phyloP scores from a whole-genome alignment of 2,113 vertebrate species.

The Pongo abelii region DNA sequence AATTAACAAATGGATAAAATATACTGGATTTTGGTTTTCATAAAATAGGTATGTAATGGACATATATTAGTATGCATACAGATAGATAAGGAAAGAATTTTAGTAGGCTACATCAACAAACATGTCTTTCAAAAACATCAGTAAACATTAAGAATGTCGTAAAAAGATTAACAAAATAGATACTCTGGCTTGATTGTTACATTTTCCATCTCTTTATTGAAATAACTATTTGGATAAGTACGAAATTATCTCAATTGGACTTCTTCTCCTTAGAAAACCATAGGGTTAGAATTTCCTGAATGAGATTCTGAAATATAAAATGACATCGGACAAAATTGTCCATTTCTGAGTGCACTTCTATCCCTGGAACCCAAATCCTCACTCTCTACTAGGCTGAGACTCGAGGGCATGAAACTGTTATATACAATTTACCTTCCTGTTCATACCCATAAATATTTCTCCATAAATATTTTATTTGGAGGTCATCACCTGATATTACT shows the following conservation, averaged over 20 bases:
- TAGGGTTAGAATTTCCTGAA: neutral
- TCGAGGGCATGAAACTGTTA: neutral
- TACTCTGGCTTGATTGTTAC: neutral
- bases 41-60: neutral
- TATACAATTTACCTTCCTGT: neutral
- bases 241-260: neutral
- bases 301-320: constrained; percentile 2
- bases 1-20: neutral
- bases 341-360: neutral
- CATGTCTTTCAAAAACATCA: neutral
- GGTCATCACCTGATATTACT: neutral
- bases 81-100: neutral
- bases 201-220: neutral
- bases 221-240: neutral
- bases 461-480: neutral
- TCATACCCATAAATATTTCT: neutral
- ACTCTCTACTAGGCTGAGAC: neutral
- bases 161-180: neutral
- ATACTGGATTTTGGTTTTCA: neutral
- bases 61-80: neutral
- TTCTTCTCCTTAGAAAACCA: neutral
- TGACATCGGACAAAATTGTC: neutral
- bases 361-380: neutral
- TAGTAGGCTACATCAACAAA: neutral
- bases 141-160: neutral